phyloP scores from a whole-genome alignment of 2,888 invertebrate genomes.

The Pristionchus fissidentatus region DNA sequence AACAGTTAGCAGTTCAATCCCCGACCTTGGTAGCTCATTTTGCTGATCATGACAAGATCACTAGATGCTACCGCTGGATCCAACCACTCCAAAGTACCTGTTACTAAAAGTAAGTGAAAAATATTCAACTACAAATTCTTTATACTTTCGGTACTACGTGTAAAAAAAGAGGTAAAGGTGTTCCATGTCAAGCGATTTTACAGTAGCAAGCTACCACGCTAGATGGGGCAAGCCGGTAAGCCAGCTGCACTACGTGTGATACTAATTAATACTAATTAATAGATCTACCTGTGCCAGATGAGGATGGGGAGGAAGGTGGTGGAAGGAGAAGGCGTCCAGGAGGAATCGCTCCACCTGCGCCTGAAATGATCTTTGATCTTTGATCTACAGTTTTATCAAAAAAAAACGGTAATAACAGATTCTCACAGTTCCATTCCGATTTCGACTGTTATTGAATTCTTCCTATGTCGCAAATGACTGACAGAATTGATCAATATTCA shows the following conservation, averaged over 20 bases:
- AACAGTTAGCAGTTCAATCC: slow-evolving; percentile 41
- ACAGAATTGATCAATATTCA: background rate
- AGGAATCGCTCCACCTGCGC: slow-evolving; percentile 72
- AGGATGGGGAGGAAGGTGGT: slow-evolving; percentile 71
- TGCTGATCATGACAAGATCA: background rate
- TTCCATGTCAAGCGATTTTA: too few species aligned
- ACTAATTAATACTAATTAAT: too few species aligned
- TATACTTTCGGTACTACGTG: too few species aligned
- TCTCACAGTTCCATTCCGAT: too few species aligned
- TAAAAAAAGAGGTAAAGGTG: too few species aligned
- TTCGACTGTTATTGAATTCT: background rate
- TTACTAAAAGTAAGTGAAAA: background rate
- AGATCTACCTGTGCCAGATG: slow-evolving; percentile 73
- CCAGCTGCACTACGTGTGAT: too few species aligned
- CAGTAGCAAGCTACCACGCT: too few species aligned
- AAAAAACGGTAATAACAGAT: too few species aligned
- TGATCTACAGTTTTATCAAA: background rate
- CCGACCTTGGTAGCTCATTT: too few species aligned
- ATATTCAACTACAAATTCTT: too few species aligned
- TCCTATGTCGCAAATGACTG: too few species aligned
- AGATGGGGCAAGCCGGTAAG: too few species aligned
- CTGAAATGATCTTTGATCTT: slow-evolving; percentile 50
- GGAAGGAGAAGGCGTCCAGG: slow-evolving; percentile 68
- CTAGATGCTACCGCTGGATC: background rate
- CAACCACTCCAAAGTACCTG: background rate